Conservation (phyloP, 2,113 vertebrate species). For the Chaenocephalus aceratus region DNA sequence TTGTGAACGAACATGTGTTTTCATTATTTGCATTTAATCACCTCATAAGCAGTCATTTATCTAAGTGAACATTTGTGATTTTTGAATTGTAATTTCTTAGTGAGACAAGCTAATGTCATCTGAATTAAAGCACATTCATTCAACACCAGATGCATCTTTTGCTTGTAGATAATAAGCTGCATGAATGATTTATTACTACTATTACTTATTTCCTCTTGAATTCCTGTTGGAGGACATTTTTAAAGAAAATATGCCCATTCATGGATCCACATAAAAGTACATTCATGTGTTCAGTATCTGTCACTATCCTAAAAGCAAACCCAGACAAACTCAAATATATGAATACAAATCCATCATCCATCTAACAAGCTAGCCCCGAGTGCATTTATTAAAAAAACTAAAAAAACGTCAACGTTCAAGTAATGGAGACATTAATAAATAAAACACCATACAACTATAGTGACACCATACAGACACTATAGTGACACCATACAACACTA, state of each 20-base stretch:
- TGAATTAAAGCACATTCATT: neutral
- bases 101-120: too few species aligned
- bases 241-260: neutral
- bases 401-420: too few species aligned
- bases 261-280: neutral
- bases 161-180: neutral
- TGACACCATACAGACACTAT: too few species aligned
- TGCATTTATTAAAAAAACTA: too few species aligned
- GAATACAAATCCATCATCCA: neutral
- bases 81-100: too few species aligned
- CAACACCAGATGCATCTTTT: neutral
- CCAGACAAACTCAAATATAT: neutral
- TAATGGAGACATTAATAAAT: too few species aligned
- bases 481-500: too few species aligned
- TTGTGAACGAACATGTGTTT: too few species aligned
- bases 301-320: neutral
- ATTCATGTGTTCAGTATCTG: neutral
- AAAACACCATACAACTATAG: too few species aligned
- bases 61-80: too few species aligned
- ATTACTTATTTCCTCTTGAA: neutral
- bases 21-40: neutral
- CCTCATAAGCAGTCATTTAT: neutral
- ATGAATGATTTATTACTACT: neutral
- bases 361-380: neutral
- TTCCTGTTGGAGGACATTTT: constrained; percentile 20